Evolutionary conservation across 2,797 vertebrate genomes (phyloP), one percentile per base, ranked within the genome.

Genomic region (Phoxinus dragarum): DNA sequence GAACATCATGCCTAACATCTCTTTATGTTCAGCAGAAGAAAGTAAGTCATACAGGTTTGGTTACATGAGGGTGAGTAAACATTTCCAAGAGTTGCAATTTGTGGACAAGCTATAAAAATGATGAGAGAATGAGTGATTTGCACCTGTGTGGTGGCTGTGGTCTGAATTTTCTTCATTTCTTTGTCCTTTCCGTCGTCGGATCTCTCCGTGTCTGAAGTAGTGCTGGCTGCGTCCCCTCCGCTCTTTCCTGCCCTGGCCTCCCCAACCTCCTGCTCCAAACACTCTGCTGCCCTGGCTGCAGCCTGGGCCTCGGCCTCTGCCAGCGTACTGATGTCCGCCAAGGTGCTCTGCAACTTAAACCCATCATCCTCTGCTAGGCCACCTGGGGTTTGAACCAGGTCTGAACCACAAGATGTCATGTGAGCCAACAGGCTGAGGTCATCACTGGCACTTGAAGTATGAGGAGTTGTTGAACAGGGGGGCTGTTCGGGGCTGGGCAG

Each of bases 161-260:
- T 99, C 90, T 99, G 98, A 89, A 99, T 99, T 93, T 99, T 99
- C 92, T 98, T 96, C 85, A 96, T 96, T 92, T 99, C 98, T 89
- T 98, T 99, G 86, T 99, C 98, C 88, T 98, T 98, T 81, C 98
- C 98, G 86, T 99, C 98, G 42, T 99, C 98, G 0, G 98, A 99
- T 92, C 97, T 96, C 94, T 99, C 98, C 0, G 98, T 99, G 88
- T 99, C 98, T 49, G 98, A 99, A 82, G 97, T 96, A 82, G 96
- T 96, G 93, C 98, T 99, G 90, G 96, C 96, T 27, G 96, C 96
- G 86, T 99, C 98, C 84, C 94, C 97, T 80, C 96, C 96, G 2
- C 95, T 94, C 88, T 95, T 98, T 72, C 91, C 92, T 44, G 91
- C 93, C 3, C 92, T 93, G 54, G 94, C 91, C 49, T 99, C 98